phyloP scores from a whole-genome alignment of 2,888 invertebrate genomes.

The Oxystoma pomonae region DNA sequence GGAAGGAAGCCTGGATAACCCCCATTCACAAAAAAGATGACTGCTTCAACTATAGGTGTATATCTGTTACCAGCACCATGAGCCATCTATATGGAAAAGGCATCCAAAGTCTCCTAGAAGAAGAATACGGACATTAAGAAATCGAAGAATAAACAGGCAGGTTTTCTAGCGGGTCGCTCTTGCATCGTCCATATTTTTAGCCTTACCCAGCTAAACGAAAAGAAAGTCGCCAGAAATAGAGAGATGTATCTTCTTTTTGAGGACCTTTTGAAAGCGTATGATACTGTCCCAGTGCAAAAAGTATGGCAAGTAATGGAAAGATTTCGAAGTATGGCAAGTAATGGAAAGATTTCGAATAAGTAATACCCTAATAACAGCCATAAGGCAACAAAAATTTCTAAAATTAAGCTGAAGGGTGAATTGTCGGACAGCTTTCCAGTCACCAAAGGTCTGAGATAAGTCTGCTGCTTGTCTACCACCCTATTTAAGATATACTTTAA shows the following conservation, averaged over 20 bases:
- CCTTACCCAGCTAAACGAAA: background rate
- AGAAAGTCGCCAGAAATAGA: background rate
- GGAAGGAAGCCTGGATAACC: background rate
- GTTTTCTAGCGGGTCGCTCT: background rate
- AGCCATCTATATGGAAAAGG: slow-evolving; percentile 1
- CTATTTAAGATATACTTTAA: slow-evolving; percentile 8
- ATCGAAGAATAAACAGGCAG: no score
- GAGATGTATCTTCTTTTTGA: background rate
- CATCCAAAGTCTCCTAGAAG: background rate
- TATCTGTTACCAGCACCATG: slow-evolving; percentile 3
- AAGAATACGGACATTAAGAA: background rate
- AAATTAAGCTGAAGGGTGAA: no score
- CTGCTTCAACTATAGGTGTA: slow-evolving; percentile 3
- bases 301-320: slow-evolving; percentile 2
- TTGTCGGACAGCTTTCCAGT: background rate
- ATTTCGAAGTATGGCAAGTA: no score
- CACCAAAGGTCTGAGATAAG: background rate
- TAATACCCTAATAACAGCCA: no score
- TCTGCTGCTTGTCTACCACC: no score
- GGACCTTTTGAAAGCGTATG: slow-evolving; percentile 6
- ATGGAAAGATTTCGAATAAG: no score
- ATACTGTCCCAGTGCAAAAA: background rate
- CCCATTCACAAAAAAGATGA: slow-evolving; percentile 4
- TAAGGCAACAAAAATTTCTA: no score
- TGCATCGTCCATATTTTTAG: background rate